These are phyloP conservation scores for Nomada ruficornis DNA, from an alignment of 2,888 invertebrate species.

Conservation along the genomic window DNA sequence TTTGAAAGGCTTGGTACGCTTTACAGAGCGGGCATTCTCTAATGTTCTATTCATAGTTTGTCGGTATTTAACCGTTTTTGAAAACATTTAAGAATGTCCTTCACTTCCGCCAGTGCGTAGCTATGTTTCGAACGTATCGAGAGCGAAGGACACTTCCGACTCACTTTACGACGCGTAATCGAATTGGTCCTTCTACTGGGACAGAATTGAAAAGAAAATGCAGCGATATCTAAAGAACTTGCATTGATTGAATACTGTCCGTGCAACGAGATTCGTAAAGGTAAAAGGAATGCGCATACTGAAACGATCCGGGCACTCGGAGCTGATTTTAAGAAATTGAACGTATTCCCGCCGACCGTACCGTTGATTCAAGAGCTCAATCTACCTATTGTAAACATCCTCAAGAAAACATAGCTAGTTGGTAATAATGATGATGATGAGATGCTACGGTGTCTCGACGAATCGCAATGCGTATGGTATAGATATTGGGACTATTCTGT, in stretches of 20 bases:
- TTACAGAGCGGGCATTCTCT: too few species aligned
- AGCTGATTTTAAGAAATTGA: slow-evolving; percentile 54
- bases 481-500: slow-evolving; percentile 34
- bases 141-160: too few species aligned
- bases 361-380: slow-evolving; percentile 76
- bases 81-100: too few species aligned
- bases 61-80: too few species aligned
- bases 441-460: slow-evolving; percentile 36
- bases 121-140: too few species aligned
- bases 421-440: slow-evolving; percentile 56
- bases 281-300: not conserved
- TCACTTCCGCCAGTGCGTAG: too few species aligned
- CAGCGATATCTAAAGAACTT: too few species aligned
- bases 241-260: not conserved
- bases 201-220: too few species aligned
- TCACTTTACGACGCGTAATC: too few species aligned
- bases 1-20: too few species aligned
- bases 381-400: slow-evolving; percentile 71
- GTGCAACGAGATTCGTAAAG: not conserved
- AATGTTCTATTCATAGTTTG: too few species aligned
- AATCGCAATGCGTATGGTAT: slow-evolving; percentile 25
- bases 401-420: slow-evolving; percentile 65
- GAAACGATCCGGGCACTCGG: slow-evolving; percentile 59
- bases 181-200: too few species aligned
- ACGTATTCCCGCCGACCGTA: slow-evolving; percentile 68